Base-by-base conservation (phyloP, 2,888 invertebrate species). In the Notodonta dromedarius region DNA sequence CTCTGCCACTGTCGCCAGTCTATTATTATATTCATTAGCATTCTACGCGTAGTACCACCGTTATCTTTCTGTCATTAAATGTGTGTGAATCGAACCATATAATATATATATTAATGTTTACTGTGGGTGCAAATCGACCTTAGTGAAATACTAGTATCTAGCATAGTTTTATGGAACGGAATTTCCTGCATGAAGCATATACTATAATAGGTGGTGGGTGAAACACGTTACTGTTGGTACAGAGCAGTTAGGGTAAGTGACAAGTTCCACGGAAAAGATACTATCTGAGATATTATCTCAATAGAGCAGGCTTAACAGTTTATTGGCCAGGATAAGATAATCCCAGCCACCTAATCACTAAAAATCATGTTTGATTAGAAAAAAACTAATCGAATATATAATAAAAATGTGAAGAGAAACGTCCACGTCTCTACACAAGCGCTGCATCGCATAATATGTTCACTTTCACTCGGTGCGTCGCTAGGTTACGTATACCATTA, bases 381-480 rank as follows among this genome's bases (percentile, higher is more conserved):
- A 56, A 35, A 57, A 63, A 60, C 56, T 56, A 66, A 66, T 44
- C 16, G 46, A 24, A 66, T 67, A 66, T 63, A 62, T 57, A 57
- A 54, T 60, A 52, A 65, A 24, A 63, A 50, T 62, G 61, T 57
- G 58, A 60, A 60, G 74, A 66, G 74, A 76, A 71, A 74, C 72
- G 70, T 57, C 46, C 50, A 48, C 50, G 39, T 39, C 58, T 39
- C 54, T 48, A 48, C 56, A 51, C 58, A 65, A 64, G 72, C 61
- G 72, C 66, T 62, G 76, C 68, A 63, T 54, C 61, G 77, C 69
- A 75, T 76, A 70, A 63, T 60, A 66, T 71, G 68, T 69, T 66
- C 67, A 70, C 76, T 76, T 76, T 76, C 78, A 70, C 76, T 71
- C 5, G 51, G 13, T 50, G 2, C 14, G 8, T 24, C 40, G 16